Base-by-base conservation (phyloP, 2,113 vertebrate species). In the Danionella cerebrum region DNA sequence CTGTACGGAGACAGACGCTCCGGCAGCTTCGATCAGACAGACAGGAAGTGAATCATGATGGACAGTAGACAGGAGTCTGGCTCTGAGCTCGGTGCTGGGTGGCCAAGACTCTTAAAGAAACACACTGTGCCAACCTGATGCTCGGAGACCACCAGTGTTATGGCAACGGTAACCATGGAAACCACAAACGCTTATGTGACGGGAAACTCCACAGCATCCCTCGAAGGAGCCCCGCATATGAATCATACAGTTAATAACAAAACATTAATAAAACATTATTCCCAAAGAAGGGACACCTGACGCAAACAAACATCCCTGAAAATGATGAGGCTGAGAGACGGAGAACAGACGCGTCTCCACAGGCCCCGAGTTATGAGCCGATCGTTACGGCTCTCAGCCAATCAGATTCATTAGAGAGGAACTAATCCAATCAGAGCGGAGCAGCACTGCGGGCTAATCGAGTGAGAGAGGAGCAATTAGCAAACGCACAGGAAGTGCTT, bases 391-490 rank as follows among this genome's bases (percentile, higher is more conserved):
- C 19, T 63, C 42, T 47, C 59, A 48, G 13, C 59, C 59, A 63
- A 63, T 63, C 59, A 33, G 27, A 48, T 47, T 47, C 27, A 45
- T 62, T 45, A 47, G 5, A 45, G 1, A 62, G 58, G 4, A 48
- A 36, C 47, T 63, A 45, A 63, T 63, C 59, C 59, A 63, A 63
- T 63, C 59, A 63, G 27, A 63, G 18, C 14, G 59, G 29, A 33
- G 59, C 59, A 63, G 59, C 16, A n/a, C 42, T 47, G 29, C 12
- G 35, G 18, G 29, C 9, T 47, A 48, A 63, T 63, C 27, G 16
- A 63, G 48, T 63, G 18, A 63, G 24, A 60, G 39, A 44, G 39
- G 3, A 18, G 16, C 41, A 14, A 60, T 19, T 1, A 18, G 10
- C 19, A 19, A 47, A 48, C 27, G 11, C 13, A 36, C 29, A 63